A percentile compares a stretch with the other conserved stretches of the same genome.
These are phyloP conservation scores for Cheilosia impressa DNA, from an alignment of 2,888 invertebrate genomes.

Conservation along the genomic window DNA sequence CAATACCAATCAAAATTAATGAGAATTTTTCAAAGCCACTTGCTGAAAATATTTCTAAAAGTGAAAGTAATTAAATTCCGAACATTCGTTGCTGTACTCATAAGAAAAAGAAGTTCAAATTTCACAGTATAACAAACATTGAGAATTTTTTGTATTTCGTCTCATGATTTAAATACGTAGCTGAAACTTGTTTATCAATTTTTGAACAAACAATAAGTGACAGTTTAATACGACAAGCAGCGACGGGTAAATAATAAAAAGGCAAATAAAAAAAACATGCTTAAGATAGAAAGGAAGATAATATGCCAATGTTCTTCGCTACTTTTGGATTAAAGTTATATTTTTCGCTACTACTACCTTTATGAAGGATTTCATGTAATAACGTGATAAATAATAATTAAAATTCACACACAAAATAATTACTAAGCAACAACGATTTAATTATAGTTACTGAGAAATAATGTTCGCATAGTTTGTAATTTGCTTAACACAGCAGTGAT, in stretches of 20 bases:
- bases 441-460: background rate
- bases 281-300: constrained; percentile 19
- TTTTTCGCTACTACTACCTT: background rate
- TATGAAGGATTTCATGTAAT: background rate
- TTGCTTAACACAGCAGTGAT: background rate
- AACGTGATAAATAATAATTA: background rate
- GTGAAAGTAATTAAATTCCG: constrained; percentile 30
- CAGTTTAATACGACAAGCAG: constrained; percentile 43
- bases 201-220: constrained; percentile 52
- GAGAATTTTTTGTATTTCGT: constrained; percentile 4
- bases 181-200: constrained; percentile 64
- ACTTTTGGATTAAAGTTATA: constrained; percentile 34
- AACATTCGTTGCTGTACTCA: background rate
- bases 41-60: constrained; percentile 2
- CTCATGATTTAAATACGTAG: constrained; percentile 23
- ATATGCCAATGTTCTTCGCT: constrained; percentile 8
- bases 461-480: background rate
- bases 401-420: background rate
- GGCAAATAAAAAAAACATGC: constrained; percentile 43
- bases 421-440: too few species aligned
- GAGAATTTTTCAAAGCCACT: background rate
- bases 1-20: constrained; percentile 25
- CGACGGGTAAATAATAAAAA: constrained; percentile 53
- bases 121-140: constrained; percentile 19
- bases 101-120: constrained; percentile 11